A percentile compares a stretch with the other conserved stretches of the same genome.
phyloP scores from a whole-genome alignment of 1,140 invertebrate species.

The Papilio machaon region DNA sequence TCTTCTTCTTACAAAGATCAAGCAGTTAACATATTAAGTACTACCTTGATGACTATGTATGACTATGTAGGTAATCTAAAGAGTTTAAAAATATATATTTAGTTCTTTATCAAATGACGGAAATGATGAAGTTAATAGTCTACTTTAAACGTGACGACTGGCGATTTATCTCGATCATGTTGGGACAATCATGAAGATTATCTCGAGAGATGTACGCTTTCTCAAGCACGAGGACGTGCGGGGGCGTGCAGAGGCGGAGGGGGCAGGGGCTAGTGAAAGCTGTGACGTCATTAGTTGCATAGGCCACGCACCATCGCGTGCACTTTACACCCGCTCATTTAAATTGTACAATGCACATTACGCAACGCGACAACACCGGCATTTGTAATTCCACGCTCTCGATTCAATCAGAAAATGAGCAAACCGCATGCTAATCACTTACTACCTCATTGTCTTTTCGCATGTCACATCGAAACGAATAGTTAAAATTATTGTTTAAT shows the following conservation, averaged over 20 bases:
- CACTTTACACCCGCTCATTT: constrained; percentile 47
- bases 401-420: constrained; percentile 14
- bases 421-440: constrained; percentile 25
- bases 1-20: too few relatives aligned
- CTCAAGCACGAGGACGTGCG: constrained; percentile 50
- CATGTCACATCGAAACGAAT: not conserved
- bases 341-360: constrained; percentile 41
- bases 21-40: too few relatives aligned
- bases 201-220: constrained; percentile 58
- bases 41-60: not conserved
- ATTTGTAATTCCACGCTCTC: constrained; percentile 37
- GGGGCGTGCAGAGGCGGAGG: constrained; percentile 39
- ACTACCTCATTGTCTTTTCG: constrained; percentile 13
- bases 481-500: not conserved
- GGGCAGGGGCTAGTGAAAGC: constrained; percentile 59
- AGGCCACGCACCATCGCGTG: constrained; percentile 56
- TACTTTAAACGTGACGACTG: not conserved
- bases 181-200: constrained; percentile 45
- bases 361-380: constrained; percentile 18
- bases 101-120: not conserved
- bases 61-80: not conserved
- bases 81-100: too few relatives aligned
- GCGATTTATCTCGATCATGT: constrained; percentile 25
- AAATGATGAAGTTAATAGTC: not conserved
- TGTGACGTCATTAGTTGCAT: constrained; percentile 68